Conservation (phyloP, 2,888 invertebrate genomes). For the Apodemia zela region DNA sequence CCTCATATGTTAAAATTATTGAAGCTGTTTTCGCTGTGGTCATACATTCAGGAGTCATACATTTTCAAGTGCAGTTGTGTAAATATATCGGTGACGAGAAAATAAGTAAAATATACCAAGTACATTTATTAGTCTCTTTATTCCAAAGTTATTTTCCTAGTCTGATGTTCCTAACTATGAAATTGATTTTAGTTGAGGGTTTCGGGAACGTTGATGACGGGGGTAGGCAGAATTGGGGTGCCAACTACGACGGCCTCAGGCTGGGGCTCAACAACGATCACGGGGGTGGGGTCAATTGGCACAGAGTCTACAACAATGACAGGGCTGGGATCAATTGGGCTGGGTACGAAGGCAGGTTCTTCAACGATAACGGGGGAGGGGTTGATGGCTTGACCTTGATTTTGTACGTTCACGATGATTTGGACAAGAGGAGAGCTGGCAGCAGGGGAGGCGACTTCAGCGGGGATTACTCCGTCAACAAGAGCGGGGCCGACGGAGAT, state of each 20-base stretch:
- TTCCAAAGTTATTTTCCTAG: background rate
- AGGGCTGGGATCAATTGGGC: slow-evolving; percentile 27
- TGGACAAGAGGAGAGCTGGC: slow-evolving; percentile 35
- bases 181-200: slow-evolving; percentile 26
- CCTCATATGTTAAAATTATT: too few species aligned
- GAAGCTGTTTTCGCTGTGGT: too few species aligned
- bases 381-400: slow-evolving; percentile 24
- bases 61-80: background rate
- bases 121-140: background rate
- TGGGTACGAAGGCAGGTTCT: slow-evolving; percentile 20
- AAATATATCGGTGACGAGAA: too few species aligned
- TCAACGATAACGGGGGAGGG: slow-evolving; percentile 29
- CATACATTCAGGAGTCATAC: too few species aligned
- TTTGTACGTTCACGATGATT: slow-evolving; percentile 31
- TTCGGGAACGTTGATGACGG: slow-evolving; percentile 25
- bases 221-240: slow-evolving; percentile 3
- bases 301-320: slow-evolving; percentile 30
- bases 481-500: slow-evolving; percentile 26
- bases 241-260: background rate
- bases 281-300: slow-evolving; percentile 26
- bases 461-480: slow-evolving; percentile 18
- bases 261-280: slow-evolving; percentile 7
- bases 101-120: background rate
- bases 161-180: background rate
- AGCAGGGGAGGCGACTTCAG: slow-evolving; percentile 17